A percentile compares a stretch with the other conserved stretches of the same genome.
Evolutionary conservation across 1,140 invertebrate species (phyloP).

Genomic region (Cylas formicarius): DNA sequence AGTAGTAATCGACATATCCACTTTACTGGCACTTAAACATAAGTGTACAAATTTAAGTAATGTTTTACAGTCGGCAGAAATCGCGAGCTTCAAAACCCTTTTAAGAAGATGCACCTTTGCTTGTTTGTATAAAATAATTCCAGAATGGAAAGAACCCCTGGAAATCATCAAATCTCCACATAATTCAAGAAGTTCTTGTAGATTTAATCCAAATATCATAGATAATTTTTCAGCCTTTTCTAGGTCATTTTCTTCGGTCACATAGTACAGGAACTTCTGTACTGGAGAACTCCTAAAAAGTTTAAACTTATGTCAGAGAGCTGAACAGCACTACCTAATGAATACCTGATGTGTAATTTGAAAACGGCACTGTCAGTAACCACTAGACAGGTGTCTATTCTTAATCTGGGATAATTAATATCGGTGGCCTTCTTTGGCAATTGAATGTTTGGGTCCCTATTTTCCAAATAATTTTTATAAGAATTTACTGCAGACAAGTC

Average conservation of each 20-base stretch:
- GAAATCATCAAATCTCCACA: constrained; percentile 64
- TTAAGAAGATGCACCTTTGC: constrained; percentile 61
- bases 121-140: constrained; percentile 63
- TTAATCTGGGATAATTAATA: constrained; percentile 46
- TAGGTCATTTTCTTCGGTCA: constrained; percentile 49
- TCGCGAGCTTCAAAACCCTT: constrained; percentile 65
- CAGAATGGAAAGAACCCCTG: constrained; percentile 56
- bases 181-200: constrained; percentile 61
- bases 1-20: constrained; percentile 54
- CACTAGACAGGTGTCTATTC: constrained; percentile 60
- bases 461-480: constrained; percentile 9
- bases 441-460: too few relatives aligned
- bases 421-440: constrained; percentile 47
- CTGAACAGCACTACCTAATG: constrained; percentile 1
- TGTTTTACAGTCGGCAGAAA: constrained; percentile 60
- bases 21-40: constrained; percentile 48
- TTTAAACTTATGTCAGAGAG: not conserved
- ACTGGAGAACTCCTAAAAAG: constrained; percentile 53
- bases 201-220: constrained; percentile 56
- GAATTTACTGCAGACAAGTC: constrained; percentile 32
- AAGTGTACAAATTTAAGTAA: constrained; percentile 56
- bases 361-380: constrained; percentile 63
- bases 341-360: constrained; percentile 57
- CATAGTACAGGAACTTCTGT: constrained; percentile 58
- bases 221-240: constrained; percentile 51